A percentile compares a stretch with the other conserved stretches of the same genome.
Evolutionary conservation across 2,888 invertebrate species (phyloP).

Genomic region (Diplolepis rosae): DNA sequence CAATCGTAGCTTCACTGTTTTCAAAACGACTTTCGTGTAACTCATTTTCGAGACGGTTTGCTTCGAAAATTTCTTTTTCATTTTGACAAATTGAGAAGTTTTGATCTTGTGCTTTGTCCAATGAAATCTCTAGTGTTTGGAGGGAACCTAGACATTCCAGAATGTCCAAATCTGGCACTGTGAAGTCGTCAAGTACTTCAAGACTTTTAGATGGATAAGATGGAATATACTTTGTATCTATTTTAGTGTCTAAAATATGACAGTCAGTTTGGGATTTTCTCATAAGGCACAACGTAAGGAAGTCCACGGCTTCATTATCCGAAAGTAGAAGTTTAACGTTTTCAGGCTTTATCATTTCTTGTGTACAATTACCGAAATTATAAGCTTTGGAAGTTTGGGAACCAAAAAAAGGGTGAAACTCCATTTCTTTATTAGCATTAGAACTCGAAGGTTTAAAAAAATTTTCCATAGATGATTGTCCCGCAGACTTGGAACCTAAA

Average conservation of each 20-base stretch:
- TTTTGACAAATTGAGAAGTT: neutral
- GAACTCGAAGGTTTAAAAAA: slow-evolving; percentile 49
- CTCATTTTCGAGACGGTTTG: slow-evolving; percentile 1
- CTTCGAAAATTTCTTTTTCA: neutral
- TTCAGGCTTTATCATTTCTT: slow-evolving; percentile 42
- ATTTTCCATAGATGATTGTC: slow-evolving; percentile 56
- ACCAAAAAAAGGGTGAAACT: neutral
- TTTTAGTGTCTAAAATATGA: slow-evolving; percentile 32
- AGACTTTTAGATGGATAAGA: slow-evolving; percentile 33
- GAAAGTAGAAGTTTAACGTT: slow-evolving; percentile 62
- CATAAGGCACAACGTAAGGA: slow-evolving; percentile 65
- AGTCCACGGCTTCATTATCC: slow-evolving; percentile 63
- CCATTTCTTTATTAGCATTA: neutral
- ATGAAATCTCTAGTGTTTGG: neutral
- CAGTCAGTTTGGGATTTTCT: slow-evolving; percentile 57
- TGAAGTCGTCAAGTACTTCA: slow-evolving; percentile 51
- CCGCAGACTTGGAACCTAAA: slow-evolving; percentile 27
- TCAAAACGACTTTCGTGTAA: neutral
- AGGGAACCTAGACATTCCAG: slow-evolving; percentile 53
- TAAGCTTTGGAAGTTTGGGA: slow-evolving; percentile 4
- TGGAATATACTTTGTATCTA: slow-evolving; percentile 50
- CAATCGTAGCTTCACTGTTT: slow-evolving; percentile 3
- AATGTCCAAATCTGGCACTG: slow-evolving; percentile 52
- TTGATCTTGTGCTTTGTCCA: neutral
- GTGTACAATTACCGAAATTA: neutral